These are phyloP conservation scores for Gopherus evgoodei DNA, from an alignment of 2,113 vertebrate genomes.

Conservation along the genomic window DNA sequence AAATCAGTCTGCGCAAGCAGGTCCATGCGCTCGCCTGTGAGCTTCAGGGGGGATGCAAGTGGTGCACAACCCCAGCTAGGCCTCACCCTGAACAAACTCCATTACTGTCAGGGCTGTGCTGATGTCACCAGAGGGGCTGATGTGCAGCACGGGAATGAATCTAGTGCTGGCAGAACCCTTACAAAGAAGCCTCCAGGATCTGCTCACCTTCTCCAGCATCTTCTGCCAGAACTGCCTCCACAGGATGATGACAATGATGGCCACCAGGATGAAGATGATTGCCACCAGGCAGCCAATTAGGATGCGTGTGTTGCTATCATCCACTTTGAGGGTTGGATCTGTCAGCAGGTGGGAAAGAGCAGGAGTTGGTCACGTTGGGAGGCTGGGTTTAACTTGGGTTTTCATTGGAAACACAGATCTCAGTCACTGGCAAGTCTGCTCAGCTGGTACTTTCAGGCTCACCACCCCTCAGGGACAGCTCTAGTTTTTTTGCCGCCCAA, in stretches of 20 bases:
- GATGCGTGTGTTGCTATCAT: conserved; percentile 95
- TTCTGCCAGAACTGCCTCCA: conserved; percentile 99
- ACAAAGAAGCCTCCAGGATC: rapidly evolving
- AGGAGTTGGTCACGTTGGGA: neutral
- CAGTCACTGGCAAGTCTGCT: neutral
- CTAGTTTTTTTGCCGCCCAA: no score
- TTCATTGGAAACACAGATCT: neutral
- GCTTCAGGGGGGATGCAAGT: neutral
- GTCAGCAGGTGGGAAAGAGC: neutral
- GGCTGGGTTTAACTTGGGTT: neutral
- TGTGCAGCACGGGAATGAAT: neutral
- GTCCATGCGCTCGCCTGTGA: neutral
- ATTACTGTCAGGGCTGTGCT: neutral
- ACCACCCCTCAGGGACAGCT: neutral
- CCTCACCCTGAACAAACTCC: neutral
- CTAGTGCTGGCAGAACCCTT: neutral
- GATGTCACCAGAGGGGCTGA: neutral
- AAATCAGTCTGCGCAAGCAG: neutral
- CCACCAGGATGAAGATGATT: conserved; percentile 93
- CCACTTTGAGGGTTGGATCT: conserved; percentile 94
- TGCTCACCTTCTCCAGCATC: conserved; percentile 95
- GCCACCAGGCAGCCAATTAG: conserved; percentile 96
- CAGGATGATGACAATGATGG: conserved; percentile 96
- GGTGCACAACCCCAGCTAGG: neutral
- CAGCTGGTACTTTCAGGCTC: neutral